phyloP scores from a whole-genome alignment of 2,797 vertebrate genomes.

The Platyrinchus mystaceus region DNA sequence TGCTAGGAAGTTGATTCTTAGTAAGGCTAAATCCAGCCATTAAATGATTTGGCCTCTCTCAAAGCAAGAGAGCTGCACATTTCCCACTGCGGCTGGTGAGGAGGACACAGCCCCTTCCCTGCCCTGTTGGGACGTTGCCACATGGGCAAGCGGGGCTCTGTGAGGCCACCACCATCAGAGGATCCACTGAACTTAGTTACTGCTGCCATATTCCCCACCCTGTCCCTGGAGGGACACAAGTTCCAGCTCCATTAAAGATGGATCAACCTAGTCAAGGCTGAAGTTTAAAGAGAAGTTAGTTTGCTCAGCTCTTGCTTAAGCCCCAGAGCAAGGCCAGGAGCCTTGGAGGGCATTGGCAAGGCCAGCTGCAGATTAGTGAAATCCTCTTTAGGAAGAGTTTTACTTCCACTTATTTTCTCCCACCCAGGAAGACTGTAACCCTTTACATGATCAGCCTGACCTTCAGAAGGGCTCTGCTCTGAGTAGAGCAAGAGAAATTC shows the following conservation, averaged over 20 bases:
- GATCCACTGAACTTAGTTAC: not conserved
- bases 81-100: not conserved
- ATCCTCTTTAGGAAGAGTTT: constrained; percentile 58
- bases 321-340: constrained; percentile 17
- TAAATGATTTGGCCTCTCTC: not conserved
- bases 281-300: constrained; percentile 17
- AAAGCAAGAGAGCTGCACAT: not conserved
- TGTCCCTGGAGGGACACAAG: fast-evolving
- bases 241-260: not conserved
- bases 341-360: constrained; percentile 43
- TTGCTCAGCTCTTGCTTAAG: constrained; percentile 48
- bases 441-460: not conserved
- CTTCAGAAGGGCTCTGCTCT: constrained; percentile 11
- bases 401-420: constrained; percentile 39
- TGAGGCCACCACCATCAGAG: not conserved
- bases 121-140: fast-evolving
- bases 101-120: not conserved
- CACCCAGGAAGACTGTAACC: constrained; percentile 1
- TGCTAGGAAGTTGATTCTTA: not conserved
- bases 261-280: not conserved
- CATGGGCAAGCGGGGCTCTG: fast-evolving
- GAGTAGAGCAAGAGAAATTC: not conserved
- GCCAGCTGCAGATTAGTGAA: constrained; percentile 48
- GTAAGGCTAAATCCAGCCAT: not conserved
- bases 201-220: not conserved